Evolutionary conservation across 37 sponge, comb jelly and placozoan genomes (phyloP).

Genomic region (Mnemiopsis leidyi): DNA sequence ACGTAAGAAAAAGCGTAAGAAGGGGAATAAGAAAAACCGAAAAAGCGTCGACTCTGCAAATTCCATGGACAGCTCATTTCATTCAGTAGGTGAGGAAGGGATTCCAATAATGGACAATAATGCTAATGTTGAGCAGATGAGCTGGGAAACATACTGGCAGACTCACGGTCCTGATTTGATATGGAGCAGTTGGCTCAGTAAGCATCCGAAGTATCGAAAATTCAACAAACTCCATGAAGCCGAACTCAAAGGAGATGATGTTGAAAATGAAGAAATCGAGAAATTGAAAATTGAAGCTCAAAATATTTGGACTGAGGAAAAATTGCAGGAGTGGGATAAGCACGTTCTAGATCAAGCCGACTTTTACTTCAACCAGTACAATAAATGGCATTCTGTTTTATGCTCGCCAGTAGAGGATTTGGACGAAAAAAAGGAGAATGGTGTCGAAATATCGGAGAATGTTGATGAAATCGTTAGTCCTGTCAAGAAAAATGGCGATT

Average conservation of each 20-base stretch:
- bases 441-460: neutral
- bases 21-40: neutral
- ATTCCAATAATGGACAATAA: constrained; percentile 49
- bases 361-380: constrained; percentile 35
- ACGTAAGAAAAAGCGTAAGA: neutral
- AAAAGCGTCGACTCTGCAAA: neutral
- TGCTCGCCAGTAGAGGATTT: neutral
- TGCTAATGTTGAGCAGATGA: constrained; percentile 6
- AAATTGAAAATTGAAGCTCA: constrained; percentile 70
- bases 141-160: constrained; percentile 41
- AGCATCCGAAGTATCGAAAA: neutral
- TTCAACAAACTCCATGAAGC: constrained; percentile 62
- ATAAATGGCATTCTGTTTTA: neutral
- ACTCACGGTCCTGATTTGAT: constrained; percentile 63
- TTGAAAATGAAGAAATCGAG: constrained; percentile 69
- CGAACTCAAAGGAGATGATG: constrained; percentile 1
- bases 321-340: constrained; percentile 52
- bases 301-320: constrained; percentile 75
- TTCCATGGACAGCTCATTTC: neutral
- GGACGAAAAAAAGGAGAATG: neutral
- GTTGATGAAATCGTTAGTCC: neutral
- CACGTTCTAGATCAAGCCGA: constrained; percentile 43
- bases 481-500: neutral
- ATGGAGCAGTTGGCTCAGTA: constrained; percentile 30
- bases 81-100: neutral